Evolutionary conservation across 2,113 vertebrate species (phyloP).

Genomic region (Rallus limicola): DNA sequence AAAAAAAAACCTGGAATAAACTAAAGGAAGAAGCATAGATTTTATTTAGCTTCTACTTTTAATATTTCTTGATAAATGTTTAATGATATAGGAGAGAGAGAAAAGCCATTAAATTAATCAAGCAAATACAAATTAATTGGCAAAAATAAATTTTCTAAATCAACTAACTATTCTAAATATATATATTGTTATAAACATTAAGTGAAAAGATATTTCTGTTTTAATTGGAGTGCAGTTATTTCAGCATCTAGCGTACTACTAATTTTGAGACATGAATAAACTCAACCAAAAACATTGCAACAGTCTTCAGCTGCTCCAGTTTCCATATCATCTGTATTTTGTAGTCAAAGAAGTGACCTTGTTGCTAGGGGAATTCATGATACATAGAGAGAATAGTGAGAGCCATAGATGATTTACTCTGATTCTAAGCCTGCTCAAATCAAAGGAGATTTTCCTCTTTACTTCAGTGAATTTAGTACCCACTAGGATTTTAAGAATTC

Average conservation of each 20-base stretch:
- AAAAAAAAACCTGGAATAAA: neutral
- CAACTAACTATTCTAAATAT: slow-evolving; percentile 15
- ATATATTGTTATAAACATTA: neutral
- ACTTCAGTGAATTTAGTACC: neutral
- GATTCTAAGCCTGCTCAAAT: neutral
- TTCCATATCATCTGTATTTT: neutral
- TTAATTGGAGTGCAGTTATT: neutral
- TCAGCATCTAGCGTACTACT: neutral
- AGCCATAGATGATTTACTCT: neutral
- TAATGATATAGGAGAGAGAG: neutral
- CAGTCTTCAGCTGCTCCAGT: neutral
- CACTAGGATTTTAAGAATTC: neutral
- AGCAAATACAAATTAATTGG: neutral
- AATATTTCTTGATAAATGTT: neutral
- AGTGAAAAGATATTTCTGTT: neutral
- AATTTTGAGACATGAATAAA: neutral
- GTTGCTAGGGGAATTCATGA: neutral
- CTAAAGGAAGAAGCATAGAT: neutral
- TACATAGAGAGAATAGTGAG: neutral
- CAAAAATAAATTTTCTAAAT: neutral
- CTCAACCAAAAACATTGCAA: neutral
- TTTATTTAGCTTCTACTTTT: neutral
- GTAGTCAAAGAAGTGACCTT: neutral
- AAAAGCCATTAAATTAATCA: slow-evolving; percentile 18
- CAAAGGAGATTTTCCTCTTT: neutral